Evolutionary conservation across 2,113 vertebrate species (phyloP).

Genomic region (Ceyx melanurus): DNA sequence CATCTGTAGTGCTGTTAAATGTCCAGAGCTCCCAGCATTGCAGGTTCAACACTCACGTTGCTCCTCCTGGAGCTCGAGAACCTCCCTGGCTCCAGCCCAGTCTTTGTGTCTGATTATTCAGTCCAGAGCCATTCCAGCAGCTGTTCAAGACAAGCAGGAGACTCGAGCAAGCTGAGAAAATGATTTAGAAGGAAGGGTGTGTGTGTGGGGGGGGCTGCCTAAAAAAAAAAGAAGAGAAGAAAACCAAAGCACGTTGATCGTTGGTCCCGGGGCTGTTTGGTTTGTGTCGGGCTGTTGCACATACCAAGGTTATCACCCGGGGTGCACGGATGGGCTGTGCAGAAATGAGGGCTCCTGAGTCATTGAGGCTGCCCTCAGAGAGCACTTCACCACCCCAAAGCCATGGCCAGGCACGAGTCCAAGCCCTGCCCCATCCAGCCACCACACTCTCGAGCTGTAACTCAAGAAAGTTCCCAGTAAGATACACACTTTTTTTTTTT

Average conservation of each 20-base stretch:
- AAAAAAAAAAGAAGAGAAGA: too few species aligned
- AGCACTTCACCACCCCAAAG: not conserved
- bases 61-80: not conserved
- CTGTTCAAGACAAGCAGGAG: not conserved
- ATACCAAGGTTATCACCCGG: not conserved
- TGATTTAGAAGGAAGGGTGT: not conserved
- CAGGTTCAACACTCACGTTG: not conserved
- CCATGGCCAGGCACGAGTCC: not conserved
- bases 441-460: not conserved
- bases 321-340: not conserved
- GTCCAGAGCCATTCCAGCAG: not conserved
- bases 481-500: not conserved
- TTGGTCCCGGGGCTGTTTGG: not conserved
- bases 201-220: not conserved
- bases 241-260: not conserved
- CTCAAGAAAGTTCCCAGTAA: not conserved
- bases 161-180: not conserved
- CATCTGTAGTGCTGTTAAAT: conserved; percentile 20
- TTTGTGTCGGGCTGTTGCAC: not conserved
- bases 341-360: not conserved
- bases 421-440: conserved; percentile 17
- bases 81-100: not conserved
- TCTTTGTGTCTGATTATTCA: not conserved
- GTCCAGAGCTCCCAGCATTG: not conserved
- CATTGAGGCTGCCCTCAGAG: conserved; percentile 10